These are phyloP conservation scores for Ptychadena robeensis DNA, from an alignment of 2,797 vertebrate species.

Conservation along the genomic window DNA sequence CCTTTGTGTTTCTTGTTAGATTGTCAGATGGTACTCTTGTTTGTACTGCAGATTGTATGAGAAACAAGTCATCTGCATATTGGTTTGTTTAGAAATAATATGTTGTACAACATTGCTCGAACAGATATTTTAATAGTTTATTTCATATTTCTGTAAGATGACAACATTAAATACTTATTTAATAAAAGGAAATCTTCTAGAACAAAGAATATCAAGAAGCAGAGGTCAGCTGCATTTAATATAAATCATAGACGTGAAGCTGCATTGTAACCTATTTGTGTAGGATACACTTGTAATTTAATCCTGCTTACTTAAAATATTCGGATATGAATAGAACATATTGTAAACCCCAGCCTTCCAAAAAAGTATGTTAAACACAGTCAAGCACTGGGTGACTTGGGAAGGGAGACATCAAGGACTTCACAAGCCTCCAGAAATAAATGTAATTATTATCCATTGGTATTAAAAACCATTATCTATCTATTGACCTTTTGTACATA, in stretches of 20 bases:
- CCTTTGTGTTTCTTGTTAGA: slow-evolving; percentile 17
- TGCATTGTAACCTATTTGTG: slow-evolving; percentile 17
- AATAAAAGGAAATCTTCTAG: neutral
- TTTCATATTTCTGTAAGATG: slow-evolving; percentile 15
- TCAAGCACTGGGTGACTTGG: no score
- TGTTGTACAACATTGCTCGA: slow-evolving; percentile 20
- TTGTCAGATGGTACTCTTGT: slow-evolving; percentile 36
- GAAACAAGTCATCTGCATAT: slow-evolving; percentile 37
- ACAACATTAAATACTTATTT: slow-evolving; percentile 2
- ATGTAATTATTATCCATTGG: no score
- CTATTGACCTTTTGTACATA: no score
- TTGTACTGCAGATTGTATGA: slow-evolving; percentile 16
- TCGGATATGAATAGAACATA: no score
- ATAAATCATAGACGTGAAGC: neutral
- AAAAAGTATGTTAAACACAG: no score
- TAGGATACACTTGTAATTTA: neutral
- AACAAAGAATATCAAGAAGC: slow-evolving; percentile 5
- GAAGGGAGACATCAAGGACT: no score
- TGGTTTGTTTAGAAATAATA: slow-evolving; percentile 25
- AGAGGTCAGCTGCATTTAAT: slow-evolving; percentile 3
- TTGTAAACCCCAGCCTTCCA: no score
- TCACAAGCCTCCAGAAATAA: no score
- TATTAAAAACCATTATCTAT: no score
- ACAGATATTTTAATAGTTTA: slow-evolving; percentile 42
- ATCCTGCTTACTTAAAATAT: no score